Conservation (phyloP, 2,113 vertebrate genomes). For the Orientallactaga bullata region DNA sequence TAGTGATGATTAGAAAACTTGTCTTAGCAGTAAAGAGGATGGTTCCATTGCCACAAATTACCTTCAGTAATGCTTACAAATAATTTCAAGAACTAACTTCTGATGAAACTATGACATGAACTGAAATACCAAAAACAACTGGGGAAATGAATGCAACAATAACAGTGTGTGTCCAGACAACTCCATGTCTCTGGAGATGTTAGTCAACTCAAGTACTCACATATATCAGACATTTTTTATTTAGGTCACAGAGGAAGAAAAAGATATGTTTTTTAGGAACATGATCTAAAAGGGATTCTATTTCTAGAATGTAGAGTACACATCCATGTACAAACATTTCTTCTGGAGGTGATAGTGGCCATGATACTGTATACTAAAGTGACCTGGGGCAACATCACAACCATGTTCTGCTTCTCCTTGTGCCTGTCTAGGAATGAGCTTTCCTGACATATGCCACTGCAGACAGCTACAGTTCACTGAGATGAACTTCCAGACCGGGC, state of each 20-base stretch:
- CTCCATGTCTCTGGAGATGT: background rate
- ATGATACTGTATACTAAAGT: too few relatives aligned
- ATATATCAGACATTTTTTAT: background rate
- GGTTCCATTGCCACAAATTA: background rate
- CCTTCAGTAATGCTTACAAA: conserved; percentile 23
- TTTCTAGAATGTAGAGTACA: background rate
- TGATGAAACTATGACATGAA: conserved; percentile 9
- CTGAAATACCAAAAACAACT: background rate
- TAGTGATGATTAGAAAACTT: conserved; percentile 14
- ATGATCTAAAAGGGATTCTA: background rate
- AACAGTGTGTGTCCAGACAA: background rate
- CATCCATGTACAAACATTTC: background rate
- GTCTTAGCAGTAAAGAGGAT: background rate
- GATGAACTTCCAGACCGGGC: too few relatives aligned
- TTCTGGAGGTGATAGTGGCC: background rate
- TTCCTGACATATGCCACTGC: too few relatives aligned
- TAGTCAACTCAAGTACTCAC: background rate
- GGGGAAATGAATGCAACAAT: background rate
- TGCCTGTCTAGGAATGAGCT: background rate
- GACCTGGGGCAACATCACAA: background rate
- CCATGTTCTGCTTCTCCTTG: background rate
- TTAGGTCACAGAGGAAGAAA: background rate
- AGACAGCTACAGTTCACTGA: too few relatives aligned
- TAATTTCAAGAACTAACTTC: conserved; percentile 44
- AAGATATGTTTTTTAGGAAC: background rate